Conservation (phyloP, 2,797 vertebrate species). For the Microcaecilia unicolor region DNA sequence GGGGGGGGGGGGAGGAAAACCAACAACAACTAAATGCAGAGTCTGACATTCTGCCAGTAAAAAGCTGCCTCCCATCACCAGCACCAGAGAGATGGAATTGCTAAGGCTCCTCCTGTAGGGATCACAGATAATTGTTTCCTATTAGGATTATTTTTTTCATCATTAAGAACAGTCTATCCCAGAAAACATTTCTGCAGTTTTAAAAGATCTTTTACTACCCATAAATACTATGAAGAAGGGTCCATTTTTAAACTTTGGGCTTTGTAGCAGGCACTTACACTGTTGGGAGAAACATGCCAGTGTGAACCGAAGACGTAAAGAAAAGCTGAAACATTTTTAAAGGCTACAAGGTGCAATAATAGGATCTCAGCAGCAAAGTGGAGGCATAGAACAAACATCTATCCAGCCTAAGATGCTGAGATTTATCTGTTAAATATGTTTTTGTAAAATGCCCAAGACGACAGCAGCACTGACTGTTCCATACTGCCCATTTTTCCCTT, state of each 20-base stretch:
- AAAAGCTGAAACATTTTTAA: conserved; percentile 47
- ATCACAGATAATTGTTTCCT: too few relatives aligned
- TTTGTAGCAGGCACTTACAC: conserved; percentile 62
- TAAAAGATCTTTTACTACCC: conserved; percentile 22
- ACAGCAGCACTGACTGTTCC: conserved; percentile 48
- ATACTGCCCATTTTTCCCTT: conserved; percentile 45
- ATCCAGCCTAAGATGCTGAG: conserved; percentile 53
- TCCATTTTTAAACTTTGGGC: conserved; percentile 46
- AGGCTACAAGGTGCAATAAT: conserved; percentile 53
- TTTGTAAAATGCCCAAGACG: conserved; percentile 58
- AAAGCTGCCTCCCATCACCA: too few relatives aligned
- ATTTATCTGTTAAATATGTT: conserved; percentile 43
- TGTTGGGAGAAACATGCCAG: conserved; percentile 55
- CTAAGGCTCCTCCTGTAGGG: too few relatives aligned
- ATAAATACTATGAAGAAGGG: conserved; percentile 36
- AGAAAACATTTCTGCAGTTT: too few relatives aligned
- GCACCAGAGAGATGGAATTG: too few relatives aligned
- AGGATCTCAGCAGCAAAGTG: conserved; percentile 61
- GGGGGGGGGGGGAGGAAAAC: too few relatives aligned
- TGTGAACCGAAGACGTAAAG: conserved; percentile 53
- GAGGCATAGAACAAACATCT: conserved; percentile 43
- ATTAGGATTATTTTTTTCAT: too few relatives aligned
- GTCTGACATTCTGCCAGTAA: conserved; percentile 14
- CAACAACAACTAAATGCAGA: conserved; percentile 32
- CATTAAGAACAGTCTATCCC: too few relatives aligned